Base-by-base conservation (phyloP, 2,113 vertebrate species). In the Monarcha castaneiventris region DNA sequence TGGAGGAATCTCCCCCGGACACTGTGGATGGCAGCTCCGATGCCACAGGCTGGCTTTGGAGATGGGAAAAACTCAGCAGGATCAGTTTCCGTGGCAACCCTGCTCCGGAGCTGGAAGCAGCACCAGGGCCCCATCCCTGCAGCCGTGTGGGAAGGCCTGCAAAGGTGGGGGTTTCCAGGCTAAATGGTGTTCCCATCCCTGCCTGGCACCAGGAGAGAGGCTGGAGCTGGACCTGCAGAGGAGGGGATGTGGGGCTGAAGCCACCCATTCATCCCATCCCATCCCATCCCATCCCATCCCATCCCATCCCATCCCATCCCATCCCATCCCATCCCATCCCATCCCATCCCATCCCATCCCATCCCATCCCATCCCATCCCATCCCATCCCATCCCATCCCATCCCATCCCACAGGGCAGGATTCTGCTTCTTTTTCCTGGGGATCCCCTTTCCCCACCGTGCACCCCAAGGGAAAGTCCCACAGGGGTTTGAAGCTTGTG, bases 1-100 rank as follows among this genome's bases (percentile, higher is more conserved):
- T 3, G 4, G 52, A 46, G 49, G 23, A 68, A 48, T 44, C 3
- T 75, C 26, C 27, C 22, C 20, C 0, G 0, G 77, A 39, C 33
- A 25, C n/a, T 16, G 59, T 10, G 68, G 48, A 39, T 74, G 37
- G 43, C 13, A 80, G 46, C n/a, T 23, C 19, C 15, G 74, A 51
- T 68, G 71, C 56, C 64, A 78, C 0, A 0, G 61, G 56, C 68
- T 89, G 56, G 32, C 44, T 89, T 81, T 84, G 72, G 79, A 93
- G 76, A 84, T 21, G 68, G 74, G 46, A 91, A 80, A 80, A 93
- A 80, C 55, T 37, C 73, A 59, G 59, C 59, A 75, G 35, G 82
- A 59, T 89, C 0, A 0, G 94, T 97, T 95, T 93, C 95, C 80
- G 0, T 96, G 93, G 89, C 95, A 95, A 94, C 91, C 32, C 58